A percentile compares a stretch with the other conserved stretches of the same genome.
These are phyloP conservation scores for Diadophis punctatus DNA, from an alignment of 2,113 vertebrate species.

Conservation along the genomic window DNA sequence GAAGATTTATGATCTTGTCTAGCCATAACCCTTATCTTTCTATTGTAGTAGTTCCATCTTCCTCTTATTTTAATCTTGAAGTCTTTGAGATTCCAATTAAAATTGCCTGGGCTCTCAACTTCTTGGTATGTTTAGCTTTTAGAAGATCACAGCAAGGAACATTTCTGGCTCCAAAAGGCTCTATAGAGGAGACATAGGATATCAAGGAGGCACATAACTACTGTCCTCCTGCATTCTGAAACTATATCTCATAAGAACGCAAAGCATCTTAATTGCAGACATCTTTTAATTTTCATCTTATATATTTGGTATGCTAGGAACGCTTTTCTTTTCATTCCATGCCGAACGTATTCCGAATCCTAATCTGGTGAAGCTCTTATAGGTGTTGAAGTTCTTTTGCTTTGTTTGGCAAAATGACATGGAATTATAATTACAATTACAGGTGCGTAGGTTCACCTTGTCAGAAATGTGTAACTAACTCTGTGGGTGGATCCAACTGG, in stretches of 20 bases:
- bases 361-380: constrained; percentile 47
- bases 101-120: background rate
- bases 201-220: constrained; percentile 6
- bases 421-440: constrained; percentile 40
- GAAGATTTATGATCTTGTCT: background rate
- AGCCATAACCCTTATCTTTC: constrained; percentile 44
- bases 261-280: constrained; percentile 55
- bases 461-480: constrained; percentile 25
- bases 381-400: constrained; percentile 36
- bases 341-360: constrained; percentile 43
- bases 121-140: constrained; percentile 34
- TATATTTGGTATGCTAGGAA: constrained; percentile 56
- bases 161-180: constrained; percentile 12
- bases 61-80: constrained; percentile 49
- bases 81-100: constrained; percentile 42
- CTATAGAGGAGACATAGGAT: background rate
- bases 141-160: background rate
- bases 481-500: constrained; percentile 24
- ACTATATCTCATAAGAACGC: constrained; percentile 54
- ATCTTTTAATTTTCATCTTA: constrained; percentile 55
- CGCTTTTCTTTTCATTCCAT: constrained; percentile 44
- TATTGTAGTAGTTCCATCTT: constrained; percentile 20
- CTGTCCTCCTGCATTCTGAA: constrained; percentile 47
- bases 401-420: constrained; percentile 51
- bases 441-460: constrained; percentile 13